Evolutionary conservation across 1,140 invertebrate genomes (phyloP).

Genomic region (Parasteatoda tepidariorum): DNA sequence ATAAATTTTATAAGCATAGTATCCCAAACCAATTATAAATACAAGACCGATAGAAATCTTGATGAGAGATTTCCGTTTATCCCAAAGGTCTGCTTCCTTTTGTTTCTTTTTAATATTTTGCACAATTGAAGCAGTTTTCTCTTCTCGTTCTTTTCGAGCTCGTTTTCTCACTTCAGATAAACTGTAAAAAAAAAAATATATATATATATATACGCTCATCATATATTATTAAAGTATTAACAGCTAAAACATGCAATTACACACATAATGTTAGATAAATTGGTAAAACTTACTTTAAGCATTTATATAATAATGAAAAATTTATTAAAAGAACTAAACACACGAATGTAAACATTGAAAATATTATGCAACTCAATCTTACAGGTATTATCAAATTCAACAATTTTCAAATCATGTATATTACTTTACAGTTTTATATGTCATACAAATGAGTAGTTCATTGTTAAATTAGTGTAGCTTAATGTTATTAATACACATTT

Average conservation of each 20-base stretch:
- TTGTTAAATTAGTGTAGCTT: no score
- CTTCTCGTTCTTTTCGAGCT: conserved; percentile 66
- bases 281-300: no score
- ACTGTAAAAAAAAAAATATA: conserved; percentile 56
- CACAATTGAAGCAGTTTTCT: conserved; percentile 67
- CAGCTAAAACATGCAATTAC: not conserved
- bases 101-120: conserved; percentile 68
- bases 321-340: no score
- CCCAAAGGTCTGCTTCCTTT: conserved; percentile 65
- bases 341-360: no score
- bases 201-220: not conserved
- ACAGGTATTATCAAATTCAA: no score
- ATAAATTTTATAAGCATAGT: conserved; percentile 59
- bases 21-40: conserved; percentile 61
- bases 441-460: no score
- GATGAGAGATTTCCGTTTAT: conserved; percentile 59
- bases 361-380: no score
- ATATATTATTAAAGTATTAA: conserved; percentile 1
- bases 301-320: no score
- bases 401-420: no score
- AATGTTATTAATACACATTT: no score
- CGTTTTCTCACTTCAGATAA: conserved; percentile 64
- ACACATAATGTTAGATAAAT: no score
- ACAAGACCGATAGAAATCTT: conserved; percentile 62
- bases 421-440: no score